A percentile compares a stretch with the other conserved stretches of the same genome.
Evolutionary conservation across 2,113 vertebrate species (phyloP).

Genomic region (Butorides virescens): DNA sequence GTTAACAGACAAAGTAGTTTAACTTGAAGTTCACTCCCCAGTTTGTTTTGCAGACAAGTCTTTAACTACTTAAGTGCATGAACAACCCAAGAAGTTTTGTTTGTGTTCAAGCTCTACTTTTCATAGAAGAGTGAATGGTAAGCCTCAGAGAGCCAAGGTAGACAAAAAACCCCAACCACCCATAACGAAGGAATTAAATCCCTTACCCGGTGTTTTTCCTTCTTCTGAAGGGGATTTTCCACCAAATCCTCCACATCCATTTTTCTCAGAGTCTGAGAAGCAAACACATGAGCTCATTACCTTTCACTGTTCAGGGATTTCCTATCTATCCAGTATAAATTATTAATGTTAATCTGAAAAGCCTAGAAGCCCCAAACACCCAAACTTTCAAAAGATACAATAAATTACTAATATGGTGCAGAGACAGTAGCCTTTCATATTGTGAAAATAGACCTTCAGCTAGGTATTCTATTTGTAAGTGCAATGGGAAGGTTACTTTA

Average conservation of each 20-base stretch:
- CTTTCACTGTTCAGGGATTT: not conserved
- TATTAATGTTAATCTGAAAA: not conserved
- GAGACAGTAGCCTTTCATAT: not conserved
- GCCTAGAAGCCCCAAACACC: not conserved
- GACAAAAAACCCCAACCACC: not conserved
- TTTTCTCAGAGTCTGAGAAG: constrained; percentile 40
- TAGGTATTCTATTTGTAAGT: not conserved
- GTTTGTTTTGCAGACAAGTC: not conserved
- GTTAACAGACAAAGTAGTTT: not conserved
- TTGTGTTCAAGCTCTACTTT: not conserved
- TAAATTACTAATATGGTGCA: not conserved
- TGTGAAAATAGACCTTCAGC: not conserved
- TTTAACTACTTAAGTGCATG: not conserved
- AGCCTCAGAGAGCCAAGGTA: not conserved
- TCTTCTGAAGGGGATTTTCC: not conserved
- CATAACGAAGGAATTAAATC: not conserved
- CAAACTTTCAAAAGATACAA: not conserved
- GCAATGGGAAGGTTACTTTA: not conserved
- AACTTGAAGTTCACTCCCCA: not conserved
- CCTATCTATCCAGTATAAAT: not conserved
- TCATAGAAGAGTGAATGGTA: not conserved
- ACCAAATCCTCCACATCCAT: constrained; percentile 23
- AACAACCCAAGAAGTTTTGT: not conserved
- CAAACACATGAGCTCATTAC: not conserved
- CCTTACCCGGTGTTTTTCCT: constrained; percentile 13